Evolutionary conservation across 2,888 invertebrate genomes (phyloP), one percentile per base, ranked within the genome.

Genomic region (Bimastos eiseni): DNA sequence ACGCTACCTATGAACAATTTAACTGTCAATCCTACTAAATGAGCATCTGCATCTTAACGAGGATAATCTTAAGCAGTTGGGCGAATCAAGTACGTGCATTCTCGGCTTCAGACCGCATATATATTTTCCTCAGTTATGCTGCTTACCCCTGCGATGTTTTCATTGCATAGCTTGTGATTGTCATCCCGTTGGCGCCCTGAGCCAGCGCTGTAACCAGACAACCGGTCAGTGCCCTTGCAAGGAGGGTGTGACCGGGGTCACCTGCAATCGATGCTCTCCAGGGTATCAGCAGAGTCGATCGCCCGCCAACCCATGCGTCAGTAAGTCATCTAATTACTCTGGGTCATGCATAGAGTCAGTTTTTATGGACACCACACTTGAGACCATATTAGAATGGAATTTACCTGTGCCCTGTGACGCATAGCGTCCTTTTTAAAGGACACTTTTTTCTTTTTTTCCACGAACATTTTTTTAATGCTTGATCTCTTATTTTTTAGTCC

Each of bases 221-320:
- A 98, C 98, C 92, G 99, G 99, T 89, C 99, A 99, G 96, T 99
- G 99, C 96, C 98, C 98, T 49, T 99, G 99, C 96, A 99, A 99
- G 96, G 98, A 99, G 95, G 99, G 99, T 89, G 99, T 99, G 90
- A 98, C 98, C 30, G 99, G 99, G 91, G 97, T 98, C 93, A 98
- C 98, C 91, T 99, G 99, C 96, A 99, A 99, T 96, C 97, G 98
- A 93, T 99, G 99, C 95, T 98, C 98, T 93, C 97, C 98, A 95
- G 99, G 99, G 93, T 99, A 98, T 96, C 98, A 99, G 95, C 99
- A 99, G 96, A 98, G 98, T 94, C 97, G 98, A 94, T 99, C 98
- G 90, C 98, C 98, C 94, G 98, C 98, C 94, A 98, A 98, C 55
- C 99, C 99, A 34, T 99, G 99, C 89, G 90, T 92, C 89, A 91